Evolutionary conservation across 2,888 invertebrate species (phyloP), one percentile per base, ranked within the genome.

Genomic region (Chironomus tentans): DNA sequence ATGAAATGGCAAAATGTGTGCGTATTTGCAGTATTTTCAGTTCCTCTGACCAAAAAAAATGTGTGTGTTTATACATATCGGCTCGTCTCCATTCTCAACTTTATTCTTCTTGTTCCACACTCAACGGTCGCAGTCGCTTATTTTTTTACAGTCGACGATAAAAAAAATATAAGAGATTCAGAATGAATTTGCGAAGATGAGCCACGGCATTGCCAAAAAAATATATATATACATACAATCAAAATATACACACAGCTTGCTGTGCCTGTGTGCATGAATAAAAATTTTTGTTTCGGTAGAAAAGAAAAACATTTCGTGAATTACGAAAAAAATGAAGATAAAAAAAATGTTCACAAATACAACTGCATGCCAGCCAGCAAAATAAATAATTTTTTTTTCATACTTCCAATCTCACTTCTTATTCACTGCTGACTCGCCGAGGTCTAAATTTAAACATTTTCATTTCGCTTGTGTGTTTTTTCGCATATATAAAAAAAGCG

Each of bases 381-480:
- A 68, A 68, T 38, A 28, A 68, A 68, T 46, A 68, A 28, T 68
- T 68, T 38, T 68, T 68, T 68, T 68, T 46, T 38, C n/a, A 7
- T 68, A 15, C 28, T 68, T 46, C 38, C n/a, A 62, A 28, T 18
- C 46, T 61, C 15, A 15, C 48, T 38, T 50, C 18, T 38, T 28
- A 21, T 18, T 15, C 62, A 24, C 61, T 38, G 72, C 72, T 72
- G 61, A 72, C 72, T 72, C 72, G 72, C 62, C 72, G 72, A 61
- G 72, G 72, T 72, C 72, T 72, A 72, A 72, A 72, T 72, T 72
- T 72, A 72, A 72, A 72, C 72, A 72, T 72, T 72, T 70, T 71
- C 71, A 71, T 71, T 62, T 72, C 72, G 72, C 72, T 56, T 61
- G 72, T 72, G 72, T 62, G 24, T 65, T 65, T 65, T 65, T 65